These are phyloP conservation scores for Brachynemurus nebulosus DNA, from an alignment of 2,888 invertebrate species.

Conservation along the genomic window DNA sequence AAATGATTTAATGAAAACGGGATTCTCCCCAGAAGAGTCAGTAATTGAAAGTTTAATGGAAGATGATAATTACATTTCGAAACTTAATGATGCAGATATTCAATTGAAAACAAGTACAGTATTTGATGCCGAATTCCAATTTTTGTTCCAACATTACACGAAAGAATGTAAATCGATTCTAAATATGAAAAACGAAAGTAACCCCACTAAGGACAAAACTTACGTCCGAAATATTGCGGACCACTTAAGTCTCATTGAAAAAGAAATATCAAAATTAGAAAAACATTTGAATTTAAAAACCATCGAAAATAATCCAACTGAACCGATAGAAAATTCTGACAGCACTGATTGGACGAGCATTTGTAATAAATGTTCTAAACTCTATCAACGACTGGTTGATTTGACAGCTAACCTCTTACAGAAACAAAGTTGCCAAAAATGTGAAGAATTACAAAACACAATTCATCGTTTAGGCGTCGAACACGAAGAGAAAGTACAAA, in stretches of 20 bases:
- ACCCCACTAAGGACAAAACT: conserved; percentile 11
- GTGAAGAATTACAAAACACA: conserved; percentile 39
- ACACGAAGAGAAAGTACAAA: conserved; percentile 23
- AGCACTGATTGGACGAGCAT: conserved; percentile 36
- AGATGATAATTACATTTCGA: conserved; percentile 25
- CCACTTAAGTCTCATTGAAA: conserved; percentile 16
- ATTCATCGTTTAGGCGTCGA: conserved; percentile 30
- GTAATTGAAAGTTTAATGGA: conserved; percentile 26
- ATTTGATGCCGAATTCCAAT: conserved; percentile 51
- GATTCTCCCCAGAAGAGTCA: background rate
- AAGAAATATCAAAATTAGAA: conserved; percentile 17
- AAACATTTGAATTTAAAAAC: conserved; percentile 8
- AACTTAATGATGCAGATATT: conserved; percentile 21
- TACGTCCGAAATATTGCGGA: conserved; percentile 16
- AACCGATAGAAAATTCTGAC: conserved; percentile 18
- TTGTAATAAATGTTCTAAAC: conserved; percentile 40
- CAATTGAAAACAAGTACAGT: conserved; percentile 28
- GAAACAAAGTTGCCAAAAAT: conserved; percentile 32
- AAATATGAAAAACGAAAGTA: background rate
- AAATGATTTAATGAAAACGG: conserved; percentile 3
- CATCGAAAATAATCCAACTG: conserved; percentile 10
- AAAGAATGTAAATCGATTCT: conserved; percentile 46
- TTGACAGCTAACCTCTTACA: conserved; percentile 28
- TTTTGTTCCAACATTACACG: conserved; percentile 48
- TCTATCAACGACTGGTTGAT: conserved; percentile 39